Conservation (phyloP, 2,797 vertebrate genomes). For the Lagorchestes hirsutus region DNA sequence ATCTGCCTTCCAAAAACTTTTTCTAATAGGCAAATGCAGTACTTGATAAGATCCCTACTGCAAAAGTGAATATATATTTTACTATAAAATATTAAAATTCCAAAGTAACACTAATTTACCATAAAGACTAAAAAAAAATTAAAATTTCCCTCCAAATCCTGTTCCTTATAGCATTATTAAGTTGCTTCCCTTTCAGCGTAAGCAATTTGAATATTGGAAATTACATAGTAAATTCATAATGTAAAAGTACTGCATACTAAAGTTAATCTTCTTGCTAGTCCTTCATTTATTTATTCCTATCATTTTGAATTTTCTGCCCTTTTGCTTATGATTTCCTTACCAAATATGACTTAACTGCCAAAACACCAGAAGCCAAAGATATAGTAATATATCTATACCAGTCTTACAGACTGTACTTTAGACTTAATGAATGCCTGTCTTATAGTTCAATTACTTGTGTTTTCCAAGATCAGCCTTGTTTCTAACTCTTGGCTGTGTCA, state of each 20-base stretch:
- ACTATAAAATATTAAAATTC: neutral
- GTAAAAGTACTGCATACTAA: neutral
- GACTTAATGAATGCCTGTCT: neutral
- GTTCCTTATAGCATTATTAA: neutral
- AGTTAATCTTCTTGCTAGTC: neutral
- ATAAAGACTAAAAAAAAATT: constrained; percentile 43
- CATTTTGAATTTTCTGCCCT: neutral
- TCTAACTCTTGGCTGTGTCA: neutral
- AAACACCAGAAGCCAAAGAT: neutral
- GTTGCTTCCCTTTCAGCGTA: constrained; percentile 4
- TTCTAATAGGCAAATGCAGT: neutral
- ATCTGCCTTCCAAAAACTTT: neutral
- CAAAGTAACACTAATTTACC: neutral
- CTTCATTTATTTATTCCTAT: constrained; percentile 4
- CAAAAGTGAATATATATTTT: neutral
- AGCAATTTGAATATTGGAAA: neutral
- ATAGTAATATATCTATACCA: neutral
- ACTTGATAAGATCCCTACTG: neutral
- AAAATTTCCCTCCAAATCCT: constrained; percentile 5
- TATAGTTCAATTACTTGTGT: neutral
- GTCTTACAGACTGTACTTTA: neutral
- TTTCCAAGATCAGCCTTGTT: neutral
- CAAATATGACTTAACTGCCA: neutral
- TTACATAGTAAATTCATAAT: neutral
- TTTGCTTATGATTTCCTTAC: neutral